A percentile compares a stretch with the other conserved stretches of the same genome.
Evolutionary conservation across 2,113 vertebrate genomes (phyloP).

Genomic region (Recurvirostra avosetta): DNA sequence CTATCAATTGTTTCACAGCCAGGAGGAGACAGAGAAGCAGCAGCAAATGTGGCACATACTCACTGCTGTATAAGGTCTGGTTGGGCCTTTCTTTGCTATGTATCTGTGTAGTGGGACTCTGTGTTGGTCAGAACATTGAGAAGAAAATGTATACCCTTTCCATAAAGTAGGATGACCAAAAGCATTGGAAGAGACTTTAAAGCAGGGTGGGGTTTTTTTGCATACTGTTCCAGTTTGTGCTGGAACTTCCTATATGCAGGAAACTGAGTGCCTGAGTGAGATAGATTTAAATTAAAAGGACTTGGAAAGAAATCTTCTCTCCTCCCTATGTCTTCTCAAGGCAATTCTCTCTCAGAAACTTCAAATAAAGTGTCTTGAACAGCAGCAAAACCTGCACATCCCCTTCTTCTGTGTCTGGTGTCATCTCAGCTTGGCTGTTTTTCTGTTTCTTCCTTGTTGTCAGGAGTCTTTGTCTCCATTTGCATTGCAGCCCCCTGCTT

Average conservation of each 20-base stretch:
- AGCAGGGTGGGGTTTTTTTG: neutral
- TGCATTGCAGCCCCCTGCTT: neutral
- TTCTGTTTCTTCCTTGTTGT: neutral
- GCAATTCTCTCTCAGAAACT: neutral
- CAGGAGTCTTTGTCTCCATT: neutral
- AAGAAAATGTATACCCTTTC: neutral
- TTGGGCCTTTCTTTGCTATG: neutral
- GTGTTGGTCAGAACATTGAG: neutral
- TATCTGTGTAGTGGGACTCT: neutral
- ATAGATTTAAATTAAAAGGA: neutral
- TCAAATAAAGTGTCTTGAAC: neutral
- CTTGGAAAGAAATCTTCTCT: neutral
- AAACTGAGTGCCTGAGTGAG: neutral
- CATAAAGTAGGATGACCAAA: neutral
- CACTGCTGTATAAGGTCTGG: neutral
- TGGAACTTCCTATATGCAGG: neutral
- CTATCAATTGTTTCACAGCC: neutral
- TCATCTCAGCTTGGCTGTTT: neutral
- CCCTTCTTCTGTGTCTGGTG: neutral
- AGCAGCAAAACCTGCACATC: neutral
- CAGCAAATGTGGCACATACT: neutral
- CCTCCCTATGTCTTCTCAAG: neutral
- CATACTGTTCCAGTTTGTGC: neutral
- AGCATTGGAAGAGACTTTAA: neutral
- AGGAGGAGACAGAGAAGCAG: neutral